Evolutionary conservation across 2,888 invertebrate genomes (phyloP), one percentile per base, ranked within the genome.

Genomic region (Drosophila acutilabella): DNA sequence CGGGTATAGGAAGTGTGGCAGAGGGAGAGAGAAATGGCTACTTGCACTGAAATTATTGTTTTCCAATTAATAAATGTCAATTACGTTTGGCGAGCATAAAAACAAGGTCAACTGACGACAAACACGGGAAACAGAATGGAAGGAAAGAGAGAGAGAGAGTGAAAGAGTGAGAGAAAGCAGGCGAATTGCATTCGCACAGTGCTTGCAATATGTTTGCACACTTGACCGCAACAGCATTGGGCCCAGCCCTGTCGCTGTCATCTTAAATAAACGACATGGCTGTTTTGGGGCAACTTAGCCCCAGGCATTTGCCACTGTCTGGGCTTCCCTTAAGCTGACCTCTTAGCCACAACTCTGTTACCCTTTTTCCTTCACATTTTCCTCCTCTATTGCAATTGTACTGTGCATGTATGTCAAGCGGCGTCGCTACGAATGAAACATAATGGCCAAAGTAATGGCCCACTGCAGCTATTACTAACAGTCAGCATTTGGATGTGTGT

Each of bases 1-100:
- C 4, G 8, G 33, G 20, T 2, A 16, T 16, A 16, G 41, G 13
- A 30, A 8, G 8, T 7, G 30, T 1, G 23, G 23, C 6, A 20
- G 41, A n/a, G 42, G 11, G 26, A 51, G 54, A 47, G 60, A 59
- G 54, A 45, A 1, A 11, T 3, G 5, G n/a, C 40, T 40, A 40
- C n/a, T 14, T 14, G 30, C 47, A 42, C 50, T 48, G 44, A 60
- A 87, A 87, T 87, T 87, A 87, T 87, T 87, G 89, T 87, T 87
- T 88, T 84, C 89, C 89, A 87, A 87, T 87, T 87, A 87, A 87
- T 87, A 87, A 89, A 87, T 82, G 86, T 87, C 86, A 87, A 88
- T 87, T 84, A 80, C 77, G 81, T 69, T 72, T 23, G 26, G 16
- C 64, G 74, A 68, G 65, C 62, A 44, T 57, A 81, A 76, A 75